Base-by-base conservation (phyloP, 2,797 vertebrate species). In the Centroberyx gerrardi region DNA sequence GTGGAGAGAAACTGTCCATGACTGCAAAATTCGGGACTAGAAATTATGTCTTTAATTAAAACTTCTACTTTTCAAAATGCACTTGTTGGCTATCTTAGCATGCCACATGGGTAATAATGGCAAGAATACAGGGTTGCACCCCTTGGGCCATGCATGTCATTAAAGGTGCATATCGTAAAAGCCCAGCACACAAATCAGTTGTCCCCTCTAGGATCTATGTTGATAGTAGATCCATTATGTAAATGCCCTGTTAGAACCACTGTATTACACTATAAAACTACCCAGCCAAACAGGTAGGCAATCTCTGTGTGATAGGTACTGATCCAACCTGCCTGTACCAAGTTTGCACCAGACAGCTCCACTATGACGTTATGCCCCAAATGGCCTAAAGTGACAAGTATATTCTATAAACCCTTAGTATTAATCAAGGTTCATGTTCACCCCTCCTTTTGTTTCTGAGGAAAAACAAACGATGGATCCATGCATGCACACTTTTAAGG, bases 21-120 rank as follows among this genome's bases (percentile, higher is more conserved):
- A 46, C 72, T 74, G 84, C 76, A 90, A 79, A 87, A 80, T 80
- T 85, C 29, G 78, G 62, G 28, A 75, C 31, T 44, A 49, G 56
- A 82, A 85, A 68, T 54, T 65, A 18, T 52, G 40, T 68, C 52
- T 80, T 80, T 81, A 79, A 83, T 90, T 87, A 74, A 89, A 80
- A 76, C 60, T 28, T 63, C 61, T 54, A 74, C 58, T 36, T 84
- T 80, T 80, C 58, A 54, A 80, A 82, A 75, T 85, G 17, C 65
- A 68, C 46, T 82, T 70, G 36, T 54, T 76, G 56, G 72, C 72
- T 64, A 12, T 79, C 46, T 64, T 82, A 38, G 28, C 54, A 68
- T 70, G 29, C 54, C 46, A 69, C 53, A 54, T 8, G 74, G 60
- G 48, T 63, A 73, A 62, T 42, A 55, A 8, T 44, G 22, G 40